Evolutionary conservation across 2,888 invertebrate species (phyloP).

Genomic region (Priapulus caudatus): DNA sequence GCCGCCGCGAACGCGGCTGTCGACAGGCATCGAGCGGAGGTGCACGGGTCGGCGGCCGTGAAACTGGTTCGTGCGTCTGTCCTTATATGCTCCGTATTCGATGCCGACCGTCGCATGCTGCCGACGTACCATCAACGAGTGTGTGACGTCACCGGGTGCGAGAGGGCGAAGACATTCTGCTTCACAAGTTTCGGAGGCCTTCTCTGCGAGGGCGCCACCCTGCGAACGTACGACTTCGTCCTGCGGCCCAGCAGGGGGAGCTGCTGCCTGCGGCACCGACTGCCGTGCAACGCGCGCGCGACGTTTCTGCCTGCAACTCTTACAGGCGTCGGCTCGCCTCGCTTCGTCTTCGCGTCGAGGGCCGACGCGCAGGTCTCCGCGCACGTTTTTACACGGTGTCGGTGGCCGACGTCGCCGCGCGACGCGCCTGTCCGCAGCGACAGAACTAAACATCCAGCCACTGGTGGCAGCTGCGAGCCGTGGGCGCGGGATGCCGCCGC

Average conservation of each 20-base stretch:
- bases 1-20: too few relatives aligned
- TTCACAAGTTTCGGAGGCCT: background rate
- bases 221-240: background rate
- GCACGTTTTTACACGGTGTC: background rate
- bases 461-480: background rate
- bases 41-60: background rate
- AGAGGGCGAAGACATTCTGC: background rate
- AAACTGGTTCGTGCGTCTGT: background rate
- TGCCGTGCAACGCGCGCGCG: background rate
- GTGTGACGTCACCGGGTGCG: background rate
- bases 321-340: background rate
- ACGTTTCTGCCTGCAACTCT: background rate
- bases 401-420: background rate
- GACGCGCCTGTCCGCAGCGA: background rate
- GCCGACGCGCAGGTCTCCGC: too few relatives aligned
- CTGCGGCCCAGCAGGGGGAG: too few relatives aligned
- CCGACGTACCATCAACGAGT: background rate
- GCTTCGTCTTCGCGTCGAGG: background rate
- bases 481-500: background rate
- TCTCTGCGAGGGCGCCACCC: background rate
- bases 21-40: too few relatives aligned
- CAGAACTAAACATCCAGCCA: background rate
- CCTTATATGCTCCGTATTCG: background rate
- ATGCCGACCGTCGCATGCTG: background rate
- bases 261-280: background rate